A percentile compares a stretch with the other conserved stretches of the same genome.
Conservation (phyloP, 2,797 vertebrate species). For the Borostomias antarcticus region DNA sequence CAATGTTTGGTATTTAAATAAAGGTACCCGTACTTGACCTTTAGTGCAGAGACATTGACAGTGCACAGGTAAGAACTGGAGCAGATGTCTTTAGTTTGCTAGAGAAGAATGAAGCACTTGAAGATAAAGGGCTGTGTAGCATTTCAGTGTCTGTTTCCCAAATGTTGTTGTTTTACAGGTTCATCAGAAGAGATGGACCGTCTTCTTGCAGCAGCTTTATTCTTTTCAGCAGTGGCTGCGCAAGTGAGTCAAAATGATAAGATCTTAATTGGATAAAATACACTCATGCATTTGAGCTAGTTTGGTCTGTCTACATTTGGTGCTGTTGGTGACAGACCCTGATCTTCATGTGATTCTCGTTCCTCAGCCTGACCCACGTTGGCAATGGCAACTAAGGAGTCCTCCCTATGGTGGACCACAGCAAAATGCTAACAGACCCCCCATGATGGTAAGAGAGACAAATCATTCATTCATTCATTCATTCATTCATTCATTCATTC, state of each 20-base stretch:
- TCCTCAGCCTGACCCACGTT: constrained; percentile 6
- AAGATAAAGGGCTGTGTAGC: neutral
- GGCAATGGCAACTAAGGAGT: neutral
- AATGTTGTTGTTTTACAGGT: constrained; percentile 12
- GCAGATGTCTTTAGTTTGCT: neutral
- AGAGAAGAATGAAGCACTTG: neutral
- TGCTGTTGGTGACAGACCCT: neutral
- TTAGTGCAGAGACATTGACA: neutral
- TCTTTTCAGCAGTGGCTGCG: constrained; percentile 48
- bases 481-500: no score
- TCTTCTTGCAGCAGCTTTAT: constrained; percentile 42
- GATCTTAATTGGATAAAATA: no score
- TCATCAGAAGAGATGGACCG: constrained; percentile 33
- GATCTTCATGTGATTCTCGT: neutral
- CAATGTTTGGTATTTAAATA: constrained; percentile 28
- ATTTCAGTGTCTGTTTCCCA: neutral
- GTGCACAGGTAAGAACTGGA: constrained; percentile 25
- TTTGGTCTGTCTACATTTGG: no score
- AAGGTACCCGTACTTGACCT: constrained; percentile 13
- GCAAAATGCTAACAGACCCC: neutral
- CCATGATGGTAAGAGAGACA: constrained; percentile 12
- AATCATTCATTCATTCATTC: no score
- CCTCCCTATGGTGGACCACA: neutral
- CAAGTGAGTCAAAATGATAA: constrained; percentile 41
- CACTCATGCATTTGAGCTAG: no score